Evolutionary conservation across 2,888 invertebrate species (phyloP).

Genomic region (Sicus ferrugineus): DNA sequence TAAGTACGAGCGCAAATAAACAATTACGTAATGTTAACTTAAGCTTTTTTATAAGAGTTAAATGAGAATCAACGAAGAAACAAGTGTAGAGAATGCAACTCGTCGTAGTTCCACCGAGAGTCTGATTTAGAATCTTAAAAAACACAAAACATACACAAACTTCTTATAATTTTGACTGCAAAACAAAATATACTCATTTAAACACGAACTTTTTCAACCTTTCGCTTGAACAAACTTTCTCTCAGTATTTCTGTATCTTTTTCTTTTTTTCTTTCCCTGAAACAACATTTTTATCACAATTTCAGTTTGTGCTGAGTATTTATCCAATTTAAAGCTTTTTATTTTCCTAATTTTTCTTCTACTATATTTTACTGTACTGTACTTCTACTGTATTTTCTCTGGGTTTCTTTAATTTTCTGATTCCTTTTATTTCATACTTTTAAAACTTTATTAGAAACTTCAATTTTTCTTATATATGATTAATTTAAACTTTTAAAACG

Average conservation of each 20-base stretch:
- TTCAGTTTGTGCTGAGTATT: slow-evolving; percentile 17
- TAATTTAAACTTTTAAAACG: no score
- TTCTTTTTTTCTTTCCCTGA: not conserved
- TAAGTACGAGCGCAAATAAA: slow-evolving; percentile 60
- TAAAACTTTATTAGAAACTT: slow-evolving; percentile 31
- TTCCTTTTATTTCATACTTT: not conserved
- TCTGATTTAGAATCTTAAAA: slow-evolving; percentile 58
- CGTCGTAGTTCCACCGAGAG: slow-evolving; percentile 64
- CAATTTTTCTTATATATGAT: not conserved
- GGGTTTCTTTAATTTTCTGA: slow-evolving; percentile 34
- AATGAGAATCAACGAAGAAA: slow-evolving; percentile 36
- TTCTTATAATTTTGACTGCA: slow-evolving; percentile 16
- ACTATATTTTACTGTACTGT: slow-evolving; percentile 32
- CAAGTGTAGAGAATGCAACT: slow-evolving; percentile 48
- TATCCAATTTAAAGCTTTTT: slow-evolving; percentile 25
- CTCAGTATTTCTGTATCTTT: slow-evolving; percentile 8
- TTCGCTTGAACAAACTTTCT: slow-evolving; percentile 29
- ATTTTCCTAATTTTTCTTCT: not conserved
- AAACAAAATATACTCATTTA: slow-evolving; percentile 45
- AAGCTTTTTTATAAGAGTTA: slow-evolving; percentile 36
- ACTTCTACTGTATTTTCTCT: slow-evolving; percentile 38
- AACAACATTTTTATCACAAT: not conserved
- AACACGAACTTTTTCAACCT: slow-evolving; percentile 31
- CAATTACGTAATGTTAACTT: slow-evolving; percentile 38
- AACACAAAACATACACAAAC: slow-evolving; percentile 32